Base-by-base conservation (phyloP, 2,888 invertebrate genomes). In the Meganola albula region DNA sequence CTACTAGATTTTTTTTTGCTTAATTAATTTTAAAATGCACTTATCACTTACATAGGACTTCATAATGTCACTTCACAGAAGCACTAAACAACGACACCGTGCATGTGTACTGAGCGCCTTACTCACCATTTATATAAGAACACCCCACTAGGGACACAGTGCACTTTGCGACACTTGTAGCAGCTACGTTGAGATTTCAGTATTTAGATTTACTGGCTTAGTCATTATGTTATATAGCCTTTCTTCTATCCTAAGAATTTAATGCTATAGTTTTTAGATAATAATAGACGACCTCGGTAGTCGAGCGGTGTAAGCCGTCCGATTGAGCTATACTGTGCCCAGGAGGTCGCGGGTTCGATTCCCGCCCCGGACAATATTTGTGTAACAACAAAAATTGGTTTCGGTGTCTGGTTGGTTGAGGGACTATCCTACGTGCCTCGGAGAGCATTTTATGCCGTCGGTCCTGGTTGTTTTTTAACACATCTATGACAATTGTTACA, bases 21-120 rank as follows among this genome's bases (percentile, higher is more conserved):
- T 16, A 5, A 3, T 20, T 20, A 20, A 20, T n/a, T 33, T 11
- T 28, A 35, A 37, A 32, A 42, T 10, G 20, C 35, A 32, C 11
- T 14, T 31, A 47, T 31, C 52, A 80, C 80, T 83, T 80, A 80
- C 82, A 53, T 77, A 75, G 37, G 67, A 56, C 74, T 73, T 82
- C 80, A 82, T 80, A 39, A 23, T 57, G 39, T 45, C 64, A 68
- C 71, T 49, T 48, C 61, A 71, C 67, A 48, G 40, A 54, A 59
- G 52, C 58, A 49, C 40, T 48, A 43, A 33, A 42, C 50, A 34
- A 42, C 39, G 42, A 45, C 64, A 68, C 72, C 58, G 63, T 49
- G 53, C 58, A 71, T 75, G 60, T 74, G 71, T 72, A 63, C 45
- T 53, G 54, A 49, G 38, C 33, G 37, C 22, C 44, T 29, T 34